phyloP scores from a whole-genome alignment of 2,797 vertebrate species.

The Sebastes matsubarae region DNA sequence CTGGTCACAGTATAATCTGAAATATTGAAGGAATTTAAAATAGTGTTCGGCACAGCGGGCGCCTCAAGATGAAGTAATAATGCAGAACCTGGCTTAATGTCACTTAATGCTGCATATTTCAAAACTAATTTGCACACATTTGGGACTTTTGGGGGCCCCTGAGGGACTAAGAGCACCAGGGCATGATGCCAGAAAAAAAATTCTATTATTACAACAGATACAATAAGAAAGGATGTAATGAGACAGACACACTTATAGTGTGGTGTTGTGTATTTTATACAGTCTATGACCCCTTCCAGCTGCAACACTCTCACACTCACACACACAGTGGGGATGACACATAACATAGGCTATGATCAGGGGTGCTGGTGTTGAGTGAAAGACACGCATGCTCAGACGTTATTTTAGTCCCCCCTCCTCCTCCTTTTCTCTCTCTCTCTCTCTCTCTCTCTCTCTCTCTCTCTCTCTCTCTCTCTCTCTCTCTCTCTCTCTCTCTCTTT shows the following conservation, averaged over 20 bases:
- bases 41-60: no score
- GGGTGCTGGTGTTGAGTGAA: slow-evolving; percentile 10
- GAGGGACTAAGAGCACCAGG: background rate
- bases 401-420: slow-evolving; percentile 6
- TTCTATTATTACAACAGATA: background rate
- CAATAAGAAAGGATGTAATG: background rate
- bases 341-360: slow-evolving; percentile 4
- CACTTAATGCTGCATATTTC: no score
- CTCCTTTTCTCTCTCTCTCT: background rate
- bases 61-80: no score
- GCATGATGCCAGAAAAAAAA: background rate
- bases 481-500: background rate
- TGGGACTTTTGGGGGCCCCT: no score
- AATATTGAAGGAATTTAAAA: no score
- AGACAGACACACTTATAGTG: background rate
- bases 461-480: background rate
- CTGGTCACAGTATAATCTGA: background rate
- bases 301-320: background rate
- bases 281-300: background rate
- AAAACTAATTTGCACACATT: background rate
- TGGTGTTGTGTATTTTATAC: background rate
- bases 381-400: slow-evolving; percentile 74
- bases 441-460: background rate
- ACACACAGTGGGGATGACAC: background rate
- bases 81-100: no score